Conservation (phyloP, 2,797 vertebrate species). For the Acanthopagrus latus region DNA sequence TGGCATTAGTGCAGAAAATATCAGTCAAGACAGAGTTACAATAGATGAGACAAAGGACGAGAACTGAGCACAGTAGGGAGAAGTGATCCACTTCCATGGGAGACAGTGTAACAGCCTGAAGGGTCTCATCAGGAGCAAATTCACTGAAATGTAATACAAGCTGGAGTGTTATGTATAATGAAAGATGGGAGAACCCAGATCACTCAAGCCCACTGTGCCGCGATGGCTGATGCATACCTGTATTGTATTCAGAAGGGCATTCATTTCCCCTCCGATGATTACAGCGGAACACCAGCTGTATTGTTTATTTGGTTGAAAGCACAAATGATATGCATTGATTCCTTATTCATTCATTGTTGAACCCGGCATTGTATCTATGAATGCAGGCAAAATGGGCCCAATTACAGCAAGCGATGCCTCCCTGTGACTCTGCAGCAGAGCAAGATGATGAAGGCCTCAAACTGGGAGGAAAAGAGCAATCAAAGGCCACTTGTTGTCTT, state of each 20-base stretch:
- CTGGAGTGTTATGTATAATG: conserved; percentile 70
- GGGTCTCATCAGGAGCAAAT: conserved; percentile 77
- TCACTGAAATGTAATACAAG: conserved; percentile 77
- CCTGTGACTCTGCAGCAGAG: conserved; percentile 55
- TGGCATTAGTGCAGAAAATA: conserved; percentile 68
- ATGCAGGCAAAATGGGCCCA: conserved; percentile 70
- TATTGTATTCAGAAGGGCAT: conserved; percentile 71
- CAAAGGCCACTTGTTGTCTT: conserved; percentile 74
- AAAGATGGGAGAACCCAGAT: conserved; percentile 66
- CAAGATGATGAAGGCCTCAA: conserved; percentile 74
- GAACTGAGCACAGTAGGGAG: conserved; percentile 52
- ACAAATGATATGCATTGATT: conserved; percentile 80
- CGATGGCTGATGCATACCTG: conserved; percentile 68
- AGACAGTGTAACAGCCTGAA: conserved; percentile 66
- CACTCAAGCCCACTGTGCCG: conserved; percentile 57
- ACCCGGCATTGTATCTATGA: conserved; percentile 69
- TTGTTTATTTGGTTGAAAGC: conserved; percentile 78
- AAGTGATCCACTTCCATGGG: conserved; percentile 61
- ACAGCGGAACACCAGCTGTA: conserved; percentile 63
- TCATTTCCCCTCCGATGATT: conserved; percentile 70
- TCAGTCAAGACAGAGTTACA: conserved; percentile 67
- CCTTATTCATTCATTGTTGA: conserved; percentile 78
- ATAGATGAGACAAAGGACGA: conserved; percentile 69
- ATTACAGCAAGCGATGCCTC: conserved; percentile 68
- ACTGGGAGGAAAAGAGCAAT: conserved; percentile 75